Evolutionary conservation across 2,113 vertebrate genomes (phyloP), one percentile per base, ranked within the genome.

Genomic region (Dendrocopos noguchii): DNA sequence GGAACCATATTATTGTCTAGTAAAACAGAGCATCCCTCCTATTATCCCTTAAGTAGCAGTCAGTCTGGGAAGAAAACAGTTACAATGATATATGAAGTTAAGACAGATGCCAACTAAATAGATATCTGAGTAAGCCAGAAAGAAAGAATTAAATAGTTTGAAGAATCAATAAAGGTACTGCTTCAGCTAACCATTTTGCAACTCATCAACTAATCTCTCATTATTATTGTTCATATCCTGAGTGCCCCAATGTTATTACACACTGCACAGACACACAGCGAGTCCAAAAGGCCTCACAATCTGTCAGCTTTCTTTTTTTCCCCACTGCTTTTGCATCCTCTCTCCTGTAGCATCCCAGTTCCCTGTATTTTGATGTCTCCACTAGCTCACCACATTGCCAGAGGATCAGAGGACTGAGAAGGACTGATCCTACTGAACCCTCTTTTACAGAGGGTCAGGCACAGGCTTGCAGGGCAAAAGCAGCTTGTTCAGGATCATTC

Each of bases 1-100:
- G 86, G 84, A 97, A 90, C 80, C 39, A 42, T 95, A 96, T 95
- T 97, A 97, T 94, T 96, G 92, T 95, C 95, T 97, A 96, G 93
- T 97, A 97, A 97, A 98, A 97, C 90, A 91, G 95, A 61, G 91
- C 96, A 97, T 89, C 84, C 72, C 74, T 96, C 96, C 96, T 96
- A 96, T 97, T 97, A 97, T 95, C 88, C 94, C 83, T 93, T 96
- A 96, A 97, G 96, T 95, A 98, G 96, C 92, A 95, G 97, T 96
- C 96, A 97, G 78, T 94, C 91, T 97, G 83, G 76, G 91, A 88
- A 96, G 93, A 95, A 97, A 97, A 97, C 86, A 85, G 95, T 97
- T 97, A 88, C 95, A 97, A 94, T 97, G 97, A 98, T 98, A 95
- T 95, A 97, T 95, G 96, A 97, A 97, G 91, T 97, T 97, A 93